Evolutionary conservation across 2,797 vertebrate species (phyloP).

Genomic region (Chloroceryle inda): DNA sequence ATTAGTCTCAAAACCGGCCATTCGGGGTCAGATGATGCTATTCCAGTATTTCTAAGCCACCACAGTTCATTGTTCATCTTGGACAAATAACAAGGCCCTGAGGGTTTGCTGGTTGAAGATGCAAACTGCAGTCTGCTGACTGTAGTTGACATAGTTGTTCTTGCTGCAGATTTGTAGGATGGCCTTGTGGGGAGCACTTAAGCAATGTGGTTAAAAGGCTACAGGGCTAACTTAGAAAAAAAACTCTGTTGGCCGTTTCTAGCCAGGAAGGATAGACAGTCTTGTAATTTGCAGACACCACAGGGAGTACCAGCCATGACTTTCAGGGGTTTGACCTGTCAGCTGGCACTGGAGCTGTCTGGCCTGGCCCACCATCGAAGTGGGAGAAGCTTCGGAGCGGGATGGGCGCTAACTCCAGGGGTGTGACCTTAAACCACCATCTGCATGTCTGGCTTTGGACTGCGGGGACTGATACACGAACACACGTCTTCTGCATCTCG

Average conservation of each 20-base stretch:
- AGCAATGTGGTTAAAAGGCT: background rate
- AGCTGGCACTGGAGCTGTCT: background rate
- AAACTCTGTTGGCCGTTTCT: background rate
- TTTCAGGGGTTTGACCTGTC: background rate
- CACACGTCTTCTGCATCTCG: background rate
- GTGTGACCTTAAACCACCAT: background rate
- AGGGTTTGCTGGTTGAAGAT: background rate
- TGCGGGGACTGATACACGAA: background rate
- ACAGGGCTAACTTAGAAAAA: background rate
- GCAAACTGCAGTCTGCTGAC: background rate
- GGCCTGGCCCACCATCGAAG: background rate
- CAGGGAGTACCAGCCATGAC: background rate
- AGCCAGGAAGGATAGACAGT: background rate
- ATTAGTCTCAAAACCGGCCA: background rate
- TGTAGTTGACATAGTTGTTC: background rate
- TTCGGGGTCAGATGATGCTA: background rate
- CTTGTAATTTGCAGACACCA: background rate
- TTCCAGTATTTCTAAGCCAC: constrained; percentile 8
- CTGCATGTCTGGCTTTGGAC: accelerated
- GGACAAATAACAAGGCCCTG: constrained; percentile 1
- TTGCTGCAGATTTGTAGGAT: background rate
- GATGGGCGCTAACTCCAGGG: background rate
- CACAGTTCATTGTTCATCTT: background rate
- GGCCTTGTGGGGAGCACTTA: background rate
- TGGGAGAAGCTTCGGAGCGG: background rate